Percentiles rank a stretch among this genome's conserved stretches.
Evolutionary conservation across 2,888 invertebrate species (phyloP).

Genomic region (Pammene fasciana): DNA sequence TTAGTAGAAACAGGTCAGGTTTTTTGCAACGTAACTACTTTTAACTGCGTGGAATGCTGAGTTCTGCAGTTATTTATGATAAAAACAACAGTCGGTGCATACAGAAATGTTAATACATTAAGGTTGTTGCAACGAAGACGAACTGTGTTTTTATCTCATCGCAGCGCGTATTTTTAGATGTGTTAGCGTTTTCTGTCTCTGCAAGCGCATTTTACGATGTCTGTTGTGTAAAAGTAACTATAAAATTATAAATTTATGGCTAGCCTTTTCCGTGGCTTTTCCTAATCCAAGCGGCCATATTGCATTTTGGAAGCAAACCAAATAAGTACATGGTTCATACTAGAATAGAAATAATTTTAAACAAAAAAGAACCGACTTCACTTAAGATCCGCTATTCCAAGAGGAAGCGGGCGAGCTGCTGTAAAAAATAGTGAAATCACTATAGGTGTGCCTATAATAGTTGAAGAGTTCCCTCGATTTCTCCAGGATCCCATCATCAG

Average conservation of each 20-base stretch:
- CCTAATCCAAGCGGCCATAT: too few relatives aligned
- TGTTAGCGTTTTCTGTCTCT: constrained; percentile 3
- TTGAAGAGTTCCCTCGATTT: too few relatives aligned
- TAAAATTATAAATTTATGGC: neutral
- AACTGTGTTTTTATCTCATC: constrained; percentile 22
- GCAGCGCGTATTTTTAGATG: constrained; percentile 21
- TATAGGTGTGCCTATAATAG: too few relatives aligned
- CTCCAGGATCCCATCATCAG: too few relatives aligned
- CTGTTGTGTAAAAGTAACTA: neutral
- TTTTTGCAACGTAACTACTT: neutral
- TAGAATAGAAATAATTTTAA: too few relatives aligned
- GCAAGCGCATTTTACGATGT: constrained; percentile 15
- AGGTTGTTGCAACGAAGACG: constrained; percentile 1
- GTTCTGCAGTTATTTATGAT: constrained; percentile 1
- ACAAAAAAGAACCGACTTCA: too few relatives aligned
- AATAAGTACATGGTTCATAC: too few relatives aligned
- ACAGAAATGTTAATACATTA: constrained; percentile 9
- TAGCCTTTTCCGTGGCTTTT: too few relatives aligned
- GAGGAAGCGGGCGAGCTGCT: too few relatives aligned
- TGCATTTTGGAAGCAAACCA: too few relatives aligned
- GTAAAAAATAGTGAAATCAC: too few relatives aligned
- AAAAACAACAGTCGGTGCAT: neutral
- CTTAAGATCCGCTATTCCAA: too few relatives aligned
- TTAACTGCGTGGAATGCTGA: neutral
- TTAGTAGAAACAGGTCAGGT: constrained; percentile 22